phyloP scores from a whole-genome alignment of 2,888 invertebrate genomes.

The Coremacera marginata region DNA sequence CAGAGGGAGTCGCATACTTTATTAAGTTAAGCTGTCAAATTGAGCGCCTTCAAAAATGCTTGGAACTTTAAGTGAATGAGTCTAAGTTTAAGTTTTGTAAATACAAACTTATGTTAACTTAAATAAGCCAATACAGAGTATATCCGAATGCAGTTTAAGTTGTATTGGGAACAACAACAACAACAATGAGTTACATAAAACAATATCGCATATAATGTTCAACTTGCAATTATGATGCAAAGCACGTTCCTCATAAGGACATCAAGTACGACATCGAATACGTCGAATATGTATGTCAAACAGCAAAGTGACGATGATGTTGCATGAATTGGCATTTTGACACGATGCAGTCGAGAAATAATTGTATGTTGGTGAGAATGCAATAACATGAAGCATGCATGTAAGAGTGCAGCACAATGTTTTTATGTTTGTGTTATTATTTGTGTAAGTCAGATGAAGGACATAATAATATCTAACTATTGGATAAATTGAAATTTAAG shows the following conservation, averaged over 20 bases:
- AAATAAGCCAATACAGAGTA: not conserved
- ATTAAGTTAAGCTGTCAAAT: not conserved
- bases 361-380: slow-evolving; percentile 1
- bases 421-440: not conserved
- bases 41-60: not conserved
- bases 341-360: slow-evolving; percentile 31
- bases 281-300: not conserved
- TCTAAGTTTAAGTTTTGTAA: not conserved
- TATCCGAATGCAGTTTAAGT: not conserved
- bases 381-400: not conserved
- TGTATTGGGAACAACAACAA: not conserved
- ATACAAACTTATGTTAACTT: no score
- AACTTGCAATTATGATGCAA: slow-evolving; percentile 28
- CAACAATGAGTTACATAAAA: not conserved
- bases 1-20: not conserved
- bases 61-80: not conserved
- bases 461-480: not conserved
- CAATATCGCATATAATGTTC: not conserved
- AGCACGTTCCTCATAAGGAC: slow-evolving; percentile 37
- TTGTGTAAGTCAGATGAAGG: not conserved
- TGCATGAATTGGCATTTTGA: slow-evolving; percentile 38
- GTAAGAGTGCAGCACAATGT: not conserved
- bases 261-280: slow-evolving; percentile 16
- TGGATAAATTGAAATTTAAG: no score
- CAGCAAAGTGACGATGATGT: slow-evolving; percentile 36